phyloP scores from a whole-genome alignment of 2,113 vertebrate genomes.

The Osmerus eperlanus region DNA sequence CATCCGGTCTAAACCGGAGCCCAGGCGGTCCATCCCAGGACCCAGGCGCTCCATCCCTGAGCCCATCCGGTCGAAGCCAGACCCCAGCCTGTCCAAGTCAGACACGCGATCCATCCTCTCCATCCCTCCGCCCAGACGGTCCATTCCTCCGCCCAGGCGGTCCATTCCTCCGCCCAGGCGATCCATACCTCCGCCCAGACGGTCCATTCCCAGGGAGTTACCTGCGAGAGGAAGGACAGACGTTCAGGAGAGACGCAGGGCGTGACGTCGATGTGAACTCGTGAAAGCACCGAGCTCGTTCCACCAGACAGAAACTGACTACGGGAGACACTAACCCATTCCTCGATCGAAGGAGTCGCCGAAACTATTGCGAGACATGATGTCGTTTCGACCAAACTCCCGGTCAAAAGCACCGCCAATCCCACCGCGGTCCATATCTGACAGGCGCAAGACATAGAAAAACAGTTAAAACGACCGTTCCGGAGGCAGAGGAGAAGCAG shows the following conservation, averaged over 20 bases:
- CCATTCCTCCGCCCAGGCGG: conserved; percentile 80
- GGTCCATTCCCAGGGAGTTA: conserved; percentile 79
- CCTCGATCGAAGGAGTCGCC: conserved; percentile 87
- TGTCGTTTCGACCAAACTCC: conserved; percentile 83
- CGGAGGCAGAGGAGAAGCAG: not conserved
- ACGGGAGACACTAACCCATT: conserved; percentile 74
- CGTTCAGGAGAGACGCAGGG: not conserved
- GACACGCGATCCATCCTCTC: conserved; percentile 86
- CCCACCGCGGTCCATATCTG: conserved; percentile 88
- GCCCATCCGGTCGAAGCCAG: conserved; percentile 88
- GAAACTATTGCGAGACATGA: conserved; percentile 85
- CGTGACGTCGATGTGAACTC: accelerated
- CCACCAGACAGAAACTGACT: conserved; percentile 10
- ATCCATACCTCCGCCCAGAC: conserved; percentile 82
- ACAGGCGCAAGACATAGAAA: conserved; percentile 10
- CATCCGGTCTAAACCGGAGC: conserved; percentile 86
- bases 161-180: conserved; percentile 81
- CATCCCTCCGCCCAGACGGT: conserved; percentile 82
- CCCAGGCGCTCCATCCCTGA: conserved; percentile 86
- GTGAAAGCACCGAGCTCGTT: not conserved
- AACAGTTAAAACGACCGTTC: not conserved
- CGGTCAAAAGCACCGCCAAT: conserved; percentile 85
- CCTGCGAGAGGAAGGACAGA: conserved; percentile 43
- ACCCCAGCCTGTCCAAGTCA: conserved; percentile 83
- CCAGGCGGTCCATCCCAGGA: conserved; percentile 85